These are phyloP conservation scores for Garrulus glandarius DNA, from an alignment of 2,797 vertebrate genomes.

Conservation along the genomic window DNA sequence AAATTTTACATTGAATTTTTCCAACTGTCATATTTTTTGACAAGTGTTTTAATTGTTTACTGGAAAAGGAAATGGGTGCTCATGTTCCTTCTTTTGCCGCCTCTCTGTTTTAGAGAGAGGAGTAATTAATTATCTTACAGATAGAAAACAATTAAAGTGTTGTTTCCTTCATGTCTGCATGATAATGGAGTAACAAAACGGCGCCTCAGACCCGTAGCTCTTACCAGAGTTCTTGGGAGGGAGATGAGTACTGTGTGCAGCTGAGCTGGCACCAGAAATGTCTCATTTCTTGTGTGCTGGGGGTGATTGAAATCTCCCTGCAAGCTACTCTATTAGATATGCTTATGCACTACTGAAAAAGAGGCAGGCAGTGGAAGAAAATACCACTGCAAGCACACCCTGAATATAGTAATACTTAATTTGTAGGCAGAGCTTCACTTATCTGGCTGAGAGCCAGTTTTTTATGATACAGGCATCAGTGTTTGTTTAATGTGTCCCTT, in stretches of 20 bases:
- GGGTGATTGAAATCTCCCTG: not conserved
- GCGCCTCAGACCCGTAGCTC: not conserved
- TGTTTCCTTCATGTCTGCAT: not conserved
- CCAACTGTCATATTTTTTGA: not conserved
- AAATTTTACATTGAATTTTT: not conserved
- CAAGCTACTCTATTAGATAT: conserved; percentile 1
- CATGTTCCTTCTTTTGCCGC: not conserved
- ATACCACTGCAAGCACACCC: not conserved
- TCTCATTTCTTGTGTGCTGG: not conserved
- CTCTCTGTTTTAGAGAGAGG: not conserved
- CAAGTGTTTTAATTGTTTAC: not conserved
- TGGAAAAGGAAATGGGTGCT: conserved; percentile 17
- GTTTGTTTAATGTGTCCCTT: conserved; percentile 41
- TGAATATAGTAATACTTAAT: not conserved
- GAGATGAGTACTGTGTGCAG: not conserved
- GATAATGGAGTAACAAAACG: not conserved
- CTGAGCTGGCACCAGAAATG: not conserved
- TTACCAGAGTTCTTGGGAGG: not conserved
- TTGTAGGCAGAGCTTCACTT: not conserved
- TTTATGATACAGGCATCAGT: not conserved
- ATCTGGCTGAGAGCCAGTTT: conserved; percentile 3
- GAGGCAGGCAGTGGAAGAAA: not conserved
- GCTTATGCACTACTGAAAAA: not conserved
- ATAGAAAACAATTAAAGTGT: conserved; percentile 13
- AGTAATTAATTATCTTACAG: not conserved